Evolutionary conservation across 2,888 invertebrate species (phyloP).

Genomic region (Phortica magna): DNA sequence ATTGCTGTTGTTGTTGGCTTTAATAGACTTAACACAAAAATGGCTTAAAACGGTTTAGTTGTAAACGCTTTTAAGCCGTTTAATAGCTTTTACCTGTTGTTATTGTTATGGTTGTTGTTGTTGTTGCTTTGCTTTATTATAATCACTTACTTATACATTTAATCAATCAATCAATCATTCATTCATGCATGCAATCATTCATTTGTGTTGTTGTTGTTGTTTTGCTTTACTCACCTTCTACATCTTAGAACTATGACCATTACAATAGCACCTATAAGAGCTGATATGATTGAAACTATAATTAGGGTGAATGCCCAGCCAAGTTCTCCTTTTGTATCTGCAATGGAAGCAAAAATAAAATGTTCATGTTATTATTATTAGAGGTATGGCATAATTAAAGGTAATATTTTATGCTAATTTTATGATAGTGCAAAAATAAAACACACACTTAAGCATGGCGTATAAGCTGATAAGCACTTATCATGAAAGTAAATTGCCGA

Average conservation of each 20-base stretch:
- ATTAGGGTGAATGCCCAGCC: slow-evolving; percentile 84
- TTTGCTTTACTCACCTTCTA: slow-evolving; percentile 76
- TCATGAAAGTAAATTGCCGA: too few species aligned
- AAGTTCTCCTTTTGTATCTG: slow-evolving; percentile 77
- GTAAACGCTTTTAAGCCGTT: neutral
- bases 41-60: neutral
- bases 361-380: neutral
- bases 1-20: slow-evolving; percentile 7
- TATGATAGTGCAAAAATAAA: too few species aligned
- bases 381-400: neutral
- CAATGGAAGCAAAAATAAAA: slow-evolving; percentile 46
- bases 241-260: slow-evolving; percentile 86
- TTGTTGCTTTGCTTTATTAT: slow-evolving; percentile 5
- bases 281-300: slow-evolving; percentile 85
- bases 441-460: too few species aligned
- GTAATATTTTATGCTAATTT: too few species aligned
- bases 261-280: slow-evolving; percentile 85
- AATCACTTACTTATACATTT: neutral
- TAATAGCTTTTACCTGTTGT: slow-evolving; percentile 20
- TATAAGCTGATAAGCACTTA: too few species aligned
- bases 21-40: slow-evolving; percentile 9
- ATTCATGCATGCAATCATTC: neutral
- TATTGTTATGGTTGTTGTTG: neutral
- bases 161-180: neutral
- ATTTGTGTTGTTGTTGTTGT: neutral